Evolutionary conservation across 2,888 invertebrate species (phyloP).

Genomic region (Penaeus monodon): DNA sequence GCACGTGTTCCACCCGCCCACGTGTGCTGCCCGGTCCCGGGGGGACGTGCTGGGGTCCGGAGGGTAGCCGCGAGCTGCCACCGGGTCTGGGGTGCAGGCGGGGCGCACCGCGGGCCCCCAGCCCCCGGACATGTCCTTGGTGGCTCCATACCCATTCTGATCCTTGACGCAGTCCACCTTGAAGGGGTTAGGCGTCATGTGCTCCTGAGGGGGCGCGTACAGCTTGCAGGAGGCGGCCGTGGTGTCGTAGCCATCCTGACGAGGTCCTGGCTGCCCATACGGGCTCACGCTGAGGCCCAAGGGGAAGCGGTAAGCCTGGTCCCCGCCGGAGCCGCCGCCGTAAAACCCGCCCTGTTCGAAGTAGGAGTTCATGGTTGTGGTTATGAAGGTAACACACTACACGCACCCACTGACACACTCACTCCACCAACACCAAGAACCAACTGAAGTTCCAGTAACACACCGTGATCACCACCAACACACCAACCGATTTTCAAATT

Average conservation of each 20-base stretch:
- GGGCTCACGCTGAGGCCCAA: slow-evolving; percentile 75
- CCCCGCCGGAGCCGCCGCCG: slow-evolving; percentile 85
- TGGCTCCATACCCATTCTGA: slow-evolving; percentile 63
- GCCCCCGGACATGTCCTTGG: slow-evolving; percentile 64
- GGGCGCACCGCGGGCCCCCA: slow-evolving; percentile 64
- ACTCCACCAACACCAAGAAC: slow-evolving; percentile 63
- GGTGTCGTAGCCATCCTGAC: slow-evolving; percentile 64
- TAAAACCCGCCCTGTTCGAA: slow-evolving; percentile 97
- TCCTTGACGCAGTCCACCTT: slow-evolving; percentile 65
- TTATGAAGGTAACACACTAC: slow-evolving; percentile 52
- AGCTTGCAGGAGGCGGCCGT: slow-evolving; percentile 64
- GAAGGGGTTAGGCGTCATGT: slow-evolving; percentile 65
- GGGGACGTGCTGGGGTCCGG: slow-evolving; percentile 65
- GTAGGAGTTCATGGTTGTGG: slow-evolving; percentile 86
- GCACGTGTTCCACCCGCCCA: slow-evolving; percentile 63
- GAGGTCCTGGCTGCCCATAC: slow-evolving; percentile 63
- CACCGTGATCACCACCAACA: slow-evolving; percentile 60
- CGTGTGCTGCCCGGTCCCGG: slow-evolving; percentile 60
- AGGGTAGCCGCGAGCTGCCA: slow-evolving; percentile 63
- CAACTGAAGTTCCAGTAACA: slow-evolving; percentile 53
- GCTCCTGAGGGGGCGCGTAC: slow-evolving; percentile 64
- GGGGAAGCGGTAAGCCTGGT: slow-evolving; percentile 85
- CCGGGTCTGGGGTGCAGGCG: slow-evolving; percentile 64
- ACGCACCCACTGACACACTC: slow-evolving; percentile 60
- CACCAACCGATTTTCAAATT: slow-evolving; percentile 64